Base-by-base conservation (phyloP, 1,140 invertebrate species). In the Limonius californicus region DNA sequence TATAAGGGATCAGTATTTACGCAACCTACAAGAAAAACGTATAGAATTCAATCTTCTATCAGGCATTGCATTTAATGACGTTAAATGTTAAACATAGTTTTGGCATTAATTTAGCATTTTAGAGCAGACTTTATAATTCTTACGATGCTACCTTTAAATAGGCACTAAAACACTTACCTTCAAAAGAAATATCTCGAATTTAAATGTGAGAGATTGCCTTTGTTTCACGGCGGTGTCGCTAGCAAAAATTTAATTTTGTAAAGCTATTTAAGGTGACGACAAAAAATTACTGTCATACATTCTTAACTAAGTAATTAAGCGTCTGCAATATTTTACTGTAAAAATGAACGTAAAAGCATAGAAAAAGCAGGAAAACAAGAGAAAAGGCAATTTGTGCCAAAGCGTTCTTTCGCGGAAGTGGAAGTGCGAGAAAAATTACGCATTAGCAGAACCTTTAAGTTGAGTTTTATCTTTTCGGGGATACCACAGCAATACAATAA, bases 401-500 rank as follows among this genome's bases (percentile, higher is more conserved):
- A 45, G 16, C 42, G 42, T 18, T 45, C 14, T 45, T 45, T 18
- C 16, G 42, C 2, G 16, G 6, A 45, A 15, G n/a, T 45, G n/a
- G n/a, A 45, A 45, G 42, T 45, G 42, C 42, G 3, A 45, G 16
- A 45, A 45, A 45, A 45, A 45, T 15, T 45, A 45, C 42, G 42
- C 42, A 45, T 45, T 45, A 45, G 16, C 12, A 45, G 14, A 45
- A 15, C 42, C 45, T 9, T 50, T 50, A 18, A 50, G 45, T 50
- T 50, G 45, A 50, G 14, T 50, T 50, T 50, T 50, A 50, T 50
- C 7, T 50, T 50, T 50, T 50, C 20, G 11, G 16, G 45, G 20
- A 21, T 50, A 50, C 16, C 45, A 21, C 45, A 2, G 45, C n/a
- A 63, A 54, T 63, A 39, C 23, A 35, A 56, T 64, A 64, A 64